phyloP scores from a whole-genome alignment of 1,140 invertebrate species.

The Magallana gigas region DNA sequence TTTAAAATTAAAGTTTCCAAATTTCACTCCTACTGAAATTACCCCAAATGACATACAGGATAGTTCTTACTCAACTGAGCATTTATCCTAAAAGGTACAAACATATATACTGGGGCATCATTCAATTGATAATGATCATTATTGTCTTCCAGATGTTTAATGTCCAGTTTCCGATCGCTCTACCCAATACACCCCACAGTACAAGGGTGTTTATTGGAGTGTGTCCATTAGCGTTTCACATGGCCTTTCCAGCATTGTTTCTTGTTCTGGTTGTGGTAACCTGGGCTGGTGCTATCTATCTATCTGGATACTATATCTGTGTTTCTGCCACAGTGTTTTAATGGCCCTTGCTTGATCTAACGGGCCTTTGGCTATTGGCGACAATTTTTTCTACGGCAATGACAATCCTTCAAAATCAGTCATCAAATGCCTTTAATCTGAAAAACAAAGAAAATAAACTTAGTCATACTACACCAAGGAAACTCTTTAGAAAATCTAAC shows the following conservation, averaged over 20 bases:
- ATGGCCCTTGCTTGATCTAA: constrained; percentile 24
- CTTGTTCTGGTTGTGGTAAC: not conserved
- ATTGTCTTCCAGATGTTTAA: constrained; percentile 30
- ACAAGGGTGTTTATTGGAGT: not conserved
- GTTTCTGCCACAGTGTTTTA: constrained; percentile 15
- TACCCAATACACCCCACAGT: constrained; percentile 34
- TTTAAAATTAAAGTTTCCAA: not conserved
- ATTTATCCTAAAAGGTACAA: not conserved
- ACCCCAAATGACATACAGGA: not conserved
- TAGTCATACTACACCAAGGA: not conserved
- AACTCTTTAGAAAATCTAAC: not conserved
- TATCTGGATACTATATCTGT: constrained; percentile 29
- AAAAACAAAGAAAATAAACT: constrained; percentile 28
- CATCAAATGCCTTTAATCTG: constrained; percentile 25
- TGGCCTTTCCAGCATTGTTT: constrained; percentile 12
- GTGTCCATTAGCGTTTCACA: not conserved
- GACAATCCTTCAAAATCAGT: constrained; percentile 26
- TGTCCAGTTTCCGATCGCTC: constrained; percentile 23
- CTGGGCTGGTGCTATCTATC: constrained; percentile 28
- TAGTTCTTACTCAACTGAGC: not conserved
- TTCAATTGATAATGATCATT: constrained; percentile 4
- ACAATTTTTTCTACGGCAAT: constrained; percentile 5
- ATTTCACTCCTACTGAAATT: not conserved
- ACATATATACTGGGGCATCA: not conserved
- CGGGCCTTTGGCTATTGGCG: constrained; percentile 12